These are phyloP conservation scores for Ptychochromis oligacanthus DNA, from an alignment of 2,113 vertebrate species.

Conservation along the genomic window DNA sequence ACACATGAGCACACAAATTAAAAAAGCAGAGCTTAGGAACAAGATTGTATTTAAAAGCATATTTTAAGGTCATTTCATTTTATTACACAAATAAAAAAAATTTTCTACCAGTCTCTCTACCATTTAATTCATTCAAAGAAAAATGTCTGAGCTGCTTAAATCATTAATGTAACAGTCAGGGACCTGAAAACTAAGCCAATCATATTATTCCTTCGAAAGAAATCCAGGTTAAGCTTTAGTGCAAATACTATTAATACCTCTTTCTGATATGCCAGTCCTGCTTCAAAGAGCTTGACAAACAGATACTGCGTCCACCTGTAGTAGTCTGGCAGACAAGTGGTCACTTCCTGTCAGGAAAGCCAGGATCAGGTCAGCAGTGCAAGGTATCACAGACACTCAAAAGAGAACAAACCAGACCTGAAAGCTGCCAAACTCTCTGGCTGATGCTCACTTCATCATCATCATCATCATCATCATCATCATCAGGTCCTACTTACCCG, in stretches of 20 bases:
- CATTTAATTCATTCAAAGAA: constrained; percentile 1
- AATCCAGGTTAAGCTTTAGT: constrained; percentile 15
- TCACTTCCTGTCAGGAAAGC: constrained; percentile 86
- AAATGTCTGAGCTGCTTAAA: constrained; percentile 18
- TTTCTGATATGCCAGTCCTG: constrained; percentile 94
- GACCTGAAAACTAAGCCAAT: constrained; percentile 11
- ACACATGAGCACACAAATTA: constrained; percentile 14
- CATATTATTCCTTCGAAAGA: constrained; percentile 13
- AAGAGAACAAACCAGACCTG: not conserved
- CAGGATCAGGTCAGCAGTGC: constrained; percentile 10
- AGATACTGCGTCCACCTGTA: constrained; percentile 97
- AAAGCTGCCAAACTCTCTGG: not conserved
- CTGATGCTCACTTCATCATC: not conserved
- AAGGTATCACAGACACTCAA: not conserved
- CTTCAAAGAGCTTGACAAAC: constrained; percentile 92
- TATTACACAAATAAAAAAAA: constrained; percentile 46
- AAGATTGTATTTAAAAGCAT: constrained; percentile 35
- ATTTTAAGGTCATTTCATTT: constrained; percentile 46
- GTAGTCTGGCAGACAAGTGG: constrained; percentile 93
- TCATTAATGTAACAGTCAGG: constrained; percentile 23
- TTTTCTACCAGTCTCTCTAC: constrained; percentile 10
- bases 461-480: too few relatives aligned
- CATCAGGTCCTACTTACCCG: constrained; percentile 83
- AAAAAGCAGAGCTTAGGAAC: constrained; percentile 44
- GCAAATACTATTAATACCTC: constrained; percentile 83